Conservation (phyloP, 2,888 invertebrate genomes). For the Tridacna gigas region DNA sequence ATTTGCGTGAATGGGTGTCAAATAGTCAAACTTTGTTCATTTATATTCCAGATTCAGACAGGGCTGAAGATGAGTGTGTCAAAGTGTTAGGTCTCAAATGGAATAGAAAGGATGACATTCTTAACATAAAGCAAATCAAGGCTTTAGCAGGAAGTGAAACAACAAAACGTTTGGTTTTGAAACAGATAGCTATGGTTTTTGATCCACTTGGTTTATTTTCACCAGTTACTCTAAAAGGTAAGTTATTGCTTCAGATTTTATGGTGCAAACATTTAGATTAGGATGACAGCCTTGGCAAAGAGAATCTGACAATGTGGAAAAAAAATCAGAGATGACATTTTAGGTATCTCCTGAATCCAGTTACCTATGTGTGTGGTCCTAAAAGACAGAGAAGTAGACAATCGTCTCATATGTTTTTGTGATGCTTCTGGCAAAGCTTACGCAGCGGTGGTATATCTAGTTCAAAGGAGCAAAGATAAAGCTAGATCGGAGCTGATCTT, state of each 20-base stretch:
- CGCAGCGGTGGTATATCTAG: conserved; percentile 33
- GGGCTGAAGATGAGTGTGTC: conserved; percentile 7
- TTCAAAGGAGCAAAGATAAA: background rate
- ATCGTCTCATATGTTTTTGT: conserved; percentile 30
- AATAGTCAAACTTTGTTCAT: conserved; percentile 11
- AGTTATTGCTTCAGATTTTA: too few species aligned
- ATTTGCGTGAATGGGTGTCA: conserved; percentile 39
- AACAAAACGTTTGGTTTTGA: too few species aligned
- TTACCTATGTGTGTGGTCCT: too few species aligned
- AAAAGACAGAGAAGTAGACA: background rate
- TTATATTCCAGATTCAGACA: conserved; percentile 2
- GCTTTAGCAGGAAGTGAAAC: too few species aligned
- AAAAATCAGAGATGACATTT: background rate
- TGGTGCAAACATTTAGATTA: background rate
- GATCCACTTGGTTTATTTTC: conserved; percentile 7
- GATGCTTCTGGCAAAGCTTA: conserved; percentile 32
- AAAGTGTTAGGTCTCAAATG: background rate
- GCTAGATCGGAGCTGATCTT: conserved; percentile 25
- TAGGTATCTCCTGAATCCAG: too few species aligned
- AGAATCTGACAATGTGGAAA: too few species aligned
- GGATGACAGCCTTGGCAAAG: too few species aligned
- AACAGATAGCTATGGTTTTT: background rate
- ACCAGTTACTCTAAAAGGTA: background rate
- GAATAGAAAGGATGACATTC: too few species aligned
- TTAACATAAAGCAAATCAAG: background rate